Base-by-base conservation (phyloP, 2,797 vertebrate species). In the Poecile montanus region DNA sequence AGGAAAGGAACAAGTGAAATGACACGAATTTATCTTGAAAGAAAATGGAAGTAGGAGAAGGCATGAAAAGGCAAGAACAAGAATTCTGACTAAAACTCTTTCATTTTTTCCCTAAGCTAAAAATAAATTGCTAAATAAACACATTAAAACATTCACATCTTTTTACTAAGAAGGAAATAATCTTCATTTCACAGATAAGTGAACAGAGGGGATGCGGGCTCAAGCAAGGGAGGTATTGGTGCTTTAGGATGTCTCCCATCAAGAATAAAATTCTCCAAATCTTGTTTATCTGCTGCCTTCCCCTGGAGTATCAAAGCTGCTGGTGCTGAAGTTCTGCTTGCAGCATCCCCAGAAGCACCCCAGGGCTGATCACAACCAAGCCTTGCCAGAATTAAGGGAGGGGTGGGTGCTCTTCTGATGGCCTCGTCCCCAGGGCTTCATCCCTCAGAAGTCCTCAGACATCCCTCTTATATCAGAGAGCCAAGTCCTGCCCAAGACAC, bases 81-180 rank as follows among this genome's bases (percentile, higher is more conserved):
- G 48, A 88, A 12, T 79, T 88, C 54, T 40, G 34, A 79, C 57
- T 36, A 67, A 74, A 90, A 75, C 76, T 79, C 10, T 77, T 38
- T 26, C 27, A 25, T 4, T 72, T 93, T 93, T 85, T 75, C 77
- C 26, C 21, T 50, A 67, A 67, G 71, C 32, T 65, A 79, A 93
- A 84, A 90, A 76, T 78, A 95, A 91, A 91, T 83, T 75, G 30
- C 67, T 73, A 89, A 86, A 86, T 58, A 82, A 95, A 74, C 13
- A n/a, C 34, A 80, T 85, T 50, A 65, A 67, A 94, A 67, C n/a
- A 36, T 40, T 63, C 25, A n/a, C 2, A 6, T 27, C 4, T 48
- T 54, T 89, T 70, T 63, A 50, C 18, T 56, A 72, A 42, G 18
- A 51, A 53, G 30, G 58, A 81, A 88, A 79, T 44, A 79, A 79